Evolutionary conservation across 2,113 vertebrate species (phyloP).

Genomic region (Amia ocellicauda): DNA sequence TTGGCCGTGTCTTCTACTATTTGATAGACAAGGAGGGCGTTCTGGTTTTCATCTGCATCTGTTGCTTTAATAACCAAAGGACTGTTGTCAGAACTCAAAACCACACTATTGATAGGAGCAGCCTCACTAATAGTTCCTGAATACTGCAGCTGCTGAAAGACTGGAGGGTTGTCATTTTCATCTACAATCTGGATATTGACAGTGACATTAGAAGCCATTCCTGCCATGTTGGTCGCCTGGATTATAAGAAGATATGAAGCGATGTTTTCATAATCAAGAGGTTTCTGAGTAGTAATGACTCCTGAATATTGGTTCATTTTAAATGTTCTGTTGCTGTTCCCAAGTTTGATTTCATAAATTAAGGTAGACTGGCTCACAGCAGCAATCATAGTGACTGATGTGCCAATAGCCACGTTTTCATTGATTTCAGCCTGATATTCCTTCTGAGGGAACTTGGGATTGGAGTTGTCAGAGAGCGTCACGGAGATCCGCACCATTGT

Average conservation of each 20-base stretch:
- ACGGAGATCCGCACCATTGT: conserved; percentile 84
- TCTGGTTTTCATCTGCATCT: conserved; percentile 88
- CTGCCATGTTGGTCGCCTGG: conserved; percentile 93
- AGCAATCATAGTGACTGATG: conserved; percentile 78
- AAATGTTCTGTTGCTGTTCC: conserved; percentile 75
- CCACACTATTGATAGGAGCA: conserved; percentile 84
- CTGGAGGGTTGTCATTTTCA: conserved; percentile 89
- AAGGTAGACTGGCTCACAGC: conserved; percentile 90
- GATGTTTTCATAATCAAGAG: conserved; percentile 78
- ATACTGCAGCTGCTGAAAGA: conserved; percentile 85
- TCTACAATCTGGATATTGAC: conserved; percentile 82
- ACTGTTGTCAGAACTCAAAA: conserved; percentile 69
- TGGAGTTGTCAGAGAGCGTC: conserved; percentile 87
- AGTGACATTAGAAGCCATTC: conserved; percentile 85
- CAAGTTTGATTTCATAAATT: conserved; percentile 85
- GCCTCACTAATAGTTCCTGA: conserved; percentile 85
- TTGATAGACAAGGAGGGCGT: conserved; percentile 87
- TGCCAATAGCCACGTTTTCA: conserved; percentile 83
- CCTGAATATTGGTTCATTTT: conserved; percentile 93
- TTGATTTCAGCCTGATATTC: conserved; percentile 88
- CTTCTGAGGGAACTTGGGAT: conserved; percentile 83
- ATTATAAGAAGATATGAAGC: conserved; percentile 77
- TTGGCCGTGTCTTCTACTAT: conserved; percentile 92
- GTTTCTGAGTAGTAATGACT: conserved; percentile 80
- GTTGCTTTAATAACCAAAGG: conserved; percentile 87